Evolutionary conservation across 2,888 invertebrate species (phyloP), one percentile per base, ranked within the genome.

Genomic region (Cantharis rufa): DNA sequence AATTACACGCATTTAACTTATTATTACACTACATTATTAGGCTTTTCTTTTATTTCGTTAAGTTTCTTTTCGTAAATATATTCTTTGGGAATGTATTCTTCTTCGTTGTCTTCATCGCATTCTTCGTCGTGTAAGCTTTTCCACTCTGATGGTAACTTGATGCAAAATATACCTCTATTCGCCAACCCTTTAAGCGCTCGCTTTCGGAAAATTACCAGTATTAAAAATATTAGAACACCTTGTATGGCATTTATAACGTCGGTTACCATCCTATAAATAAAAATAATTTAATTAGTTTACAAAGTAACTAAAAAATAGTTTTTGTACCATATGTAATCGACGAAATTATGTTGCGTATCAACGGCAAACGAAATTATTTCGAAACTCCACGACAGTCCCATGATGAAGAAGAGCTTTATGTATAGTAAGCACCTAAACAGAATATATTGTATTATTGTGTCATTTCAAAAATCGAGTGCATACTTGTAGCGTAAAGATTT

Each of bases 311-410:
- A 15, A 21, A 21, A n/a, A 15, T 18, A 21, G 3, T n/a, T 10
- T 5, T 18, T 21, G 24, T 83, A 89, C 89, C 89, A 89, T 68
- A 86, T 64, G 70, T 82, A 82, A 70, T 81, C 77, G n/a, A 84
- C 71, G 61, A 82, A 77, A 21, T 76, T 76, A 66, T 83, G 74
- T 21, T 82, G 76, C 66, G 83, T 80, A 62, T 83, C 82, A 24
- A 85, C 77, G 5, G 84, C 82, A 27, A 84, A 85, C 1, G 91
- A 90, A 13, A 90, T 87, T 13, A 93, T 90, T 87, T 94, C 94
- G 81, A 94, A 94, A 79, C 92, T 90, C 94, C 94, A 94, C 0
- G 92, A 91, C 69, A 93, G 89, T 3, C 94, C 94, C 93, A 93
- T 94, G 0, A 93, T 90, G 4, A 93, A 86, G 81, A 92, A 92